Evolutionary conservation across 2,888 invertebrate species (phyloP).

Genomic region (Pelosia muscerda): DNA sequence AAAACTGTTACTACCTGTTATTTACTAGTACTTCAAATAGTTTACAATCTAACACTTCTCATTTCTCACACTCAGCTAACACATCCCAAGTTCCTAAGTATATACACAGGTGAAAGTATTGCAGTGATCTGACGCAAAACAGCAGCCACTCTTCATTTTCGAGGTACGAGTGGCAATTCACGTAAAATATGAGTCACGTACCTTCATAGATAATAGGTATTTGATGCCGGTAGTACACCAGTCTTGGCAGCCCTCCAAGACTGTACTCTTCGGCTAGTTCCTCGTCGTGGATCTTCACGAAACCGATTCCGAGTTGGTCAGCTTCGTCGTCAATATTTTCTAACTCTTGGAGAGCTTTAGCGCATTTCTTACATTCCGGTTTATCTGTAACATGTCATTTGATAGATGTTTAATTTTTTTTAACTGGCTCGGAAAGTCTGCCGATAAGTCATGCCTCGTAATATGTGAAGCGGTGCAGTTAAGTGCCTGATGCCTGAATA

Average conservation of each 20-base stretch:
- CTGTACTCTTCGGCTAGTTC: constrained; percentile 97
- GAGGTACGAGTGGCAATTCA: constrained; percentile 64
- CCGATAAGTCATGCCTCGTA: constrained; percentile 69
- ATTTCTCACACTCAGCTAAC: constrained; percentile 31
- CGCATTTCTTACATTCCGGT: constrained; percentile 96
- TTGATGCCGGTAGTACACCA: constrained; percentile 97
- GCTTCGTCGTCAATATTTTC: constrained; percentile 98
- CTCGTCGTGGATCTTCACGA: constrained; percentile 97
- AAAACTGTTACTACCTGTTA: constrained; percentile 26
- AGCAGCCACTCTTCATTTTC: constrained; percentile 57
- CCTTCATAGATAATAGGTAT: constrained; percentile 98
- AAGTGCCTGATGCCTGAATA: constrained; percentile 68
- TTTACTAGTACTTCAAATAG: constrained; percentile 30
- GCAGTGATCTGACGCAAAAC: constrained; percentile 49
- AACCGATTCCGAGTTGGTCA: constrained; percentile 97
- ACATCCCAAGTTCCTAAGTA: constrained; percentile 31
- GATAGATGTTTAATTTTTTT: constrained; percentile 22
- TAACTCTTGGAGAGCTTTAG: constrained; percentile 95
- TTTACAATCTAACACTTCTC: constrained; percentile 29
- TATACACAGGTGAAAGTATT: constrained; percentile 47
- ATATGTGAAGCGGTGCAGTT: constrained; percentile 80
- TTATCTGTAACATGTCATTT: constrained; percentile 89
- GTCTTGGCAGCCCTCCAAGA: constrained; percentile 94
- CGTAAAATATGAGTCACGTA: constrained; percentile 81
- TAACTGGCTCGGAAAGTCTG: constrained; percentile 26